Evolutionary conservation across 2,797 vertebrate genomes (phyloP).

Genomic region (Ceryle rudis): DNA sequence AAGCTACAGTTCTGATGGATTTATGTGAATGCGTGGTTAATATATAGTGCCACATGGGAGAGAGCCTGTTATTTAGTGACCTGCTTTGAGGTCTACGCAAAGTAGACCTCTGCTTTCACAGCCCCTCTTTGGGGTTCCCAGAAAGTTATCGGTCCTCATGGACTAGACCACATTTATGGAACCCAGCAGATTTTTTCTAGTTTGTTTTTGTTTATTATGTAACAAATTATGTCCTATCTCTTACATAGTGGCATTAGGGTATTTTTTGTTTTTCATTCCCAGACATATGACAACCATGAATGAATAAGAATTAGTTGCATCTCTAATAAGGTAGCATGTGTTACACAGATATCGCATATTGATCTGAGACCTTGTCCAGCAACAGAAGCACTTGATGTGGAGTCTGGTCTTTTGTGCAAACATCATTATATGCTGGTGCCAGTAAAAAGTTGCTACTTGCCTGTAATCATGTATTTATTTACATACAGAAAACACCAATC

Average conservation of each 20-base stretch:
- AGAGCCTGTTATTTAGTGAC: background rate
- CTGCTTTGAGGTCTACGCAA: background rate
- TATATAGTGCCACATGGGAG: background rate
- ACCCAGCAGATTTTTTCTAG: background rate
- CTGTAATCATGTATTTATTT: background rate
- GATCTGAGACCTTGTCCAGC: background rate
- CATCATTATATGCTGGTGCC: background rate
- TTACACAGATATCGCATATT: background rate
- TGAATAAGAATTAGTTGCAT: background rate
- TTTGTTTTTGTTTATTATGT: background rate
- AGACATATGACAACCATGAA: background rate
- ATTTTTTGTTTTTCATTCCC: background rate
- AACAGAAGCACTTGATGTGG: background rate
- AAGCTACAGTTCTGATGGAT: background rate
- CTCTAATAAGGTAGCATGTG: background rate
- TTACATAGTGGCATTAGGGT: background rate
- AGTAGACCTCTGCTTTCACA: background rate
- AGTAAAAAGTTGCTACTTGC: background rate
- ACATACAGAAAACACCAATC: background rate
- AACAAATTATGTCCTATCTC: background rate
- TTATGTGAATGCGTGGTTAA: background rate
- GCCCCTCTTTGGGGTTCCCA: background rate
- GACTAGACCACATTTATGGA: background rate
- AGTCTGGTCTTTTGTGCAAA: background rate
- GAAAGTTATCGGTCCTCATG: fast-evolving